Conservation (phyloP, 2,113 vertebrate genomes). For the Hippolais icterina region DNA sequence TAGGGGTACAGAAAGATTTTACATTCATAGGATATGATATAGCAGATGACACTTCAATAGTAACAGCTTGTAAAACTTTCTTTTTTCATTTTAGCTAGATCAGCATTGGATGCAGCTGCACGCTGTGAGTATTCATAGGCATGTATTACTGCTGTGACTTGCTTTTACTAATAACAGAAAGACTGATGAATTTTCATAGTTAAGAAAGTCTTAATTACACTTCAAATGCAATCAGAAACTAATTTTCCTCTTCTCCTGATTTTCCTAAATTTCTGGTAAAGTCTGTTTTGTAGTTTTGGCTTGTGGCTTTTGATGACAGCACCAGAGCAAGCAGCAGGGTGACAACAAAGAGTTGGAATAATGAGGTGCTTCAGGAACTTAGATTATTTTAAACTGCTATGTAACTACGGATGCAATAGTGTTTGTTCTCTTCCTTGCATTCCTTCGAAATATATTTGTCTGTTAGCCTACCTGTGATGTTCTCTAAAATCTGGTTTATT, state of each 20-base stretch:
- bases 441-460: background rate
- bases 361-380: background rate
- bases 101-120: slow-evolving; percentile 70
- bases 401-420: background rate
- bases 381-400: background rate
- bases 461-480: background rate
- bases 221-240: slow-evolving; percentile 11
- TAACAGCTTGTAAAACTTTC: slow-evolving; percentile 25
- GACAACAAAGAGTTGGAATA: background rate
- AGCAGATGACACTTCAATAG: background rate
- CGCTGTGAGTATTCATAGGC: slow-evolving; percentile 78
- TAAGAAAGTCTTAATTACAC: background rate
- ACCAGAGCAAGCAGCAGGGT: background rate
- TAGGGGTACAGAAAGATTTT: background rate
- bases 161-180: slow-evolving; percentile 14
- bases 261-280: background rate
- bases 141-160: background rate
- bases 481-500: background rate
- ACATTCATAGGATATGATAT: background rate
- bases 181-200: background rate
- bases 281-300: background rate
- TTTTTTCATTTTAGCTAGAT: slow-evolving; percentile 74
- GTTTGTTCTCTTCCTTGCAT: background rate
- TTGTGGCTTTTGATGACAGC: background rate
- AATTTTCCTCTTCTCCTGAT: background rate